phyloP scores from a whole-genome alignment of 2,888 invertebrate genomes.

The Parnassius orleans region DNA sequence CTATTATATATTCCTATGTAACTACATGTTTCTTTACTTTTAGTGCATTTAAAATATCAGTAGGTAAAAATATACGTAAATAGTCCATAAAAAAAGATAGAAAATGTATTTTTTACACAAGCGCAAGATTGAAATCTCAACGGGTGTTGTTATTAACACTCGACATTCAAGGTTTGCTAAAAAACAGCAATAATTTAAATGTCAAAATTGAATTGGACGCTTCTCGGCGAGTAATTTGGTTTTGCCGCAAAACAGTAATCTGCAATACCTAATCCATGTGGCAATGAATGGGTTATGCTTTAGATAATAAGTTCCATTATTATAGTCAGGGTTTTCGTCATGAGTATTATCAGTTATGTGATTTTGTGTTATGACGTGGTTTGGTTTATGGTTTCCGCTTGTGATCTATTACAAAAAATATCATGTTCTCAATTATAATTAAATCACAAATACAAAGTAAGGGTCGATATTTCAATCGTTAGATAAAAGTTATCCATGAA shows the following conservation, averaged over 20 bases:
- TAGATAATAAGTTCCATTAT: background rate
- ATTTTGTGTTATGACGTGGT: too few species aligned
- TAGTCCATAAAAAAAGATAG: background rate
- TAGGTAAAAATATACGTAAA: too few species aligned
- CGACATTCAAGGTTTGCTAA: background rate
- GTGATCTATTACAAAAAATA: background rate
- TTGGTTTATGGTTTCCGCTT: too few species aligned
- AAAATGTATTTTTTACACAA: background rate
- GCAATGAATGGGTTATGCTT: background rate
- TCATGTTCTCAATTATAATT: too few species aligned
- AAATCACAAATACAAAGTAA: too few species aligned
- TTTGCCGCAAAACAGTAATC: background rate
- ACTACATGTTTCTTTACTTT: too few species aligned
- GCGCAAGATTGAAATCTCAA: background rate
- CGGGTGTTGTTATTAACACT: background rate
- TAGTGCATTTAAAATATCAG: too few species aligned
- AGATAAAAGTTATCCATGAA: too few species aligned
- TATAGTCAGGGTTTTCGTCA: background rate
- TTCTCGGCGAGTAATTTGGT: background rate
- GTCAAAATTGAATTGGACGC: conserved; percentile 6
- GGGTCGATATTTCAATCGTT: too few species aligned
- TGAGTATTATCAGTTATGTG: background rate
- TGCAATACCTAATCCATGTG: background rate
- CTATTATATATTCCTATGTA: too few species aligned
- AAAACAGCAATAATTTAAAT: conserved; percentile 4